Evolutionary conservation across 2,113 vertebrate genomes (phyloP).

Genomic region (Psittacula cyanocephala): DNA sequence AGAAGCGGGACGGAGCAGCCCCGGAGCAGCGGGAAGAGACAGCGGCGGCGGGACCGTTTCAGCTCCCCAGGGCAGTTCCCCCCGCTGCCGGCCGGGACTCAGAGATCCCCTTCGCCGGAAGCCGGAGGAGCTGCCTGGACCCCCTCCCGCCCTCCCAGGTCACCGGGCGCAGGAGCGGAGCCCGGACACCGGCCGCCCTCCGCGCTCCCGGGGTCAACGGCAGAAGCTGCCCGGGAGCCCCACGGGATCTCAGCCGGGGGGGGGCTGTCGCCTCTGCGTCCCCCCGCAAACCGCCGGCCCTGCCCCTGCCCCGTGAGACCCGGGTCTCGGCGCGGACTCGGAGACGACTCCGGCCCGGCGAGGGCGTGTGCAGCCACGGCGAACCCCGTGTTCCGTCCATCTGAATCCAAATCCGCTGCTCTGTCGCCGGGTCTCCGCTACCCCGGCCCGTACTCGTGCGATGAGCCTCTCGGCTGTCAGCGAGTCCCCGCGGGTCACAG

Average conservation of each 20-base stretch:
- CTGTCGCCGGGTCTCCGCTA: neutral
- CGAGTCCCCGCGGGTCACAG: neutral
- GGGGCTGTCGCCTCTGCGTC: accelerated
- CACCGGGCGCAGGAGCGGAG: neutral
- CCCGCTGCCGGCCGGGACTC: neutral
- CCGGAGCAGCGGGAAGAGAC: neutral
- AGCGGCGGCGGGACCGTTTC: neutral
- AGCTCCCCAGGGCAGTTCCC: neutral
- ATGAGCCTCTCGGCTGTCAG: neutral
- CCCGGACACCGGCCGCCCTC: neutral
- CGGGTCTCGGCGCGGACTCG: neutral
- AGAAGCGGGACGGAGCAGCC: neutral
- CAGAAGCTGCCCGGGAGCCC: neutral
- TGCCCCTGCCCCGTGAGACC: too few relatives aligned
- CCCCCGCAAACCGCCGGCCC: neutral
- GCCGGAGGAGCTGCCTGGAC: accelerated
- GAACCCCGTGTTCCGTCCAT: neutral
- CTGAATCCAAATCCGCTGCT: neutral
- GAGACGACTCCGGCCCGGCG: neutral
- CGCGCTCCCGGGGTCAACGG: neutral
- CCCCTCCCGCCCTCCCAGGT: accelerated
- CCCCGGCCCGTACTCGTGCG: neutral
- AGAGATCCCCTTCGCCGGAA: too few relatives aligned
- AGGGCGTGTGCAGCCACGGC: neutral
- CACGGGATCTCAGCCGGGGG: neutral